Base-by-base conservation (phyloP, 2,888 invertebrate species). In the Cinara cedri region DNA sequence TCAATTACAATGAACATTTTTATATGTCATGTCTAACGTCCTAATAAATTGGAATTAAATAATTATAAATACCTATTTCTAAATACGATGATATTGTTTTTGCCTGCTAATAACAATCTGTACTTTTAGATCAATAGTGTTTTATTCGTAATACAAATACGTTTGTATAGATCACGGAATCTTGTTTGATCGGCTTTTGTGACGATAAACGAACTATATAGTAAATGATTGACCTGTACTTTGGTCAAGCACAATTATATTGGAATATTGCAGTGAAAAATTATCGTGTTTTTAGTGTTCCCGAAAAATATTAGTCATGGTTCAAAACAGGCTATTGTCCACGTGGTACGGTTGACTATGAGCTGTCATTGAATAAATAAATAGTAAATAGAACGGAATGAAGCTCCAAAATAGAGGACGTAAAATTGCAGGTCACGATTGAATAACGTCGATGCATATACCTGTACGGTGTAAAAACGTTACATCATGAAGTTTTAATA, bases 351-450 rank as follows among this genome's bases (percentile, higher is more conserved):
- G 34, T 51, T 24, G 42, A 42, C 6, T 34, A 51, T 6, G 16
- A 62, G 34, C 51, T 63, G 63, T 74, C 51, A 24, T 63, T 51
- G 24, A 62, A 62, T 34, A 62, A 62, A 72, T 63, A 51, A 51
- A 63, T 42, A 21, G 16, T 42, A 51, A 63, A n/a, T 62, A 63
- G 60, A 62, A 49, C 34, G 19, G 71, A 71, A 44, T 60, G 26
- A n/a, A 49, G 14, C 9, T 49, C 21, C 16, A 26, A 72, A 60
- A 49, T 72, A 49, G n/a, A 72, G 19, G 60, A 46, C 26, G 44
- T 26, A 72, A 60, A 26, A 49, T 49, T 16, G 26, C 14, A 3
- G 26, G 34, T 60, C 60, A 49, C 60, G 60, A 62, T 49, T 34
- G 26, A 60, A 21, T 10, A 57, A 49, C 6, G 13, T 60, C 9